Evolutionary conservation across 2,797 vertebrate species (phyloP).

Genomic region (Danionella dracula): DNA sequence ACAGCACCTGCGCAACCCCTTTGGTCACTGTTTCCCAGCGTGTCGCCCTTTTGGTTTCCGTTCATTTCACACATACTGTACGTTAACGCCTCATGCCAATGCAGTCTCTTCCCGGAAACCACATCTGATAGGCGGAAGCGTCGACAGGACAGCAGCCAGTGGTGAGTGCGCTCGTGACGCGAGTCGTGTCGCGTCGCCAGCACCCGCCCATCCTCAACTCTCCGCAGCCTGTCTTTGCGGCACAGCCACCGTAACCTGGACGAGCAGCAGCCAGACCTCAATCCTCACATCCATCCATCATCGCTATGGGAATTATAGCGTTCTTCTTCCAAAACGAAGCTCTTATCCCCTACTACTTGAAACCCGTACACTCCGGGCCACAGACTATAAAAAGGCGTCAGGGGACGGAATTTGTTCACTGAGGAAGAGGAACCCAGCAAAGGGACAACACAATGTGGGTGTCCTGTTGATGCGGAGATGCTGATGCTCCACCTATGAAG

Average conservation of each 20-base stretch:
- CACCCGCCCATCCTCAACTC: conserved; percentile 53
- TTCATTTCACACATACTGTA: too few species aligned
- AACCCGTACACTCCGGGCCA: conserved; percentile 51
- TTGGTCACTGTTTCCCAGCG: not conserved
- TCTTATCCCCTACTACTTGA: conserved; percentile 43
- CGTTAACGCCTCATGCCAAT: too few species aligned
- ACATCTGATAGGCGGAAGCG: not conserved
- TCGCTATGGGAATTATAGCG: conserved; percentile 64
- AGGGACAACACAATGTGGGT: conserved; percentile 31
- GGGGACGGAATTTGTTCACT: conserved; percentile 36
- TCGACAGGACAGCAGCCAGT: conserved; percentile 23
- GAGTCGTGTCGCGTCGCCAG: not conserved
- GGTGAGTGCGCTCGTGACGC: conserved; percentile 44
- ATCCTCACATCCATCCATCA: conserved; percentile 53
- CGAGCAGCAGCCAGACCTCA: conserved; percentile 52
- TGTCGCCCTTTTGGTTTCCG: not conserved
- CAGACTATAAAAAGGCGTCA: conserved; percentile 53
- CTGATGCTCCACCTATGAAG: conserved; percentile 57
- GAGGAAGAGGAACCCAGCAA: conserved; percentile 29
- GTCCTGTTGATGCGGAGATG: conserved; percentile 42
- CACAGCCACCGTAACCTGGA: conserved; percentile 46
- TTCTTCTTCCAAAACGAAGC: conserved; percentile 45
- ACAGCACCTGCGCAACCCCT: not conserved
- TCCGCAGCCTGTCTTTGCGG: conserved; percentile 50
- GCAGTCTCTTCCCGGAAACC: conserved; percentile 32